These are phyloP conservation scores for Drosophila merina DNA, from an alignment of 2,888 invertebrate genomes.

Conservation along the genomic window DNA sequence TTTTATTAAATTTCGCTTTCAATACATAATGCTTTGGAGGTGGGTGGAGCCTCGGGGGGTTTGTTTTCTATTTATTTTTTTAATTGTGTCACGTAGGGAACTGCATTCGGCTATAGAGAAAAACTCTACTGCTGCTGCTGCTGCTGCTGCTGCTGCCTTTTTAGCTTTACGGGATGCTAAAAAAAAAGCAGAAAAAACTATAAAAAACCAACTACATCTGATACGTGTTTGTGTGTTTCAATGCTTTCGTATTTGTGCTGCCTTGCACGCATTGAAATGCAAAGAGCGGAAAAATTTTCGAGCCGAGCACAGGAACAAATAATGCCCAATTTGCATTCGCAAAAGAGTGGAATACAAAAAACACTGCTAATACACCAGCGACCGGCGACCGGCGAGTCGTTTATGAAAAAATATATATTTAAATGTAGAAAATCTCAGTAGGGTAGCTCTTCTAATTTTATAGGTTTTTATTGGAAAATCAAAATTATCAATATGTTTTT, in stretches of 20 bases:
- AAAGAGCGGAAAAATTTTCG: conserved; percentile 76
- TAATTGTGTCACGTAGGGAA: conserved; percentile 79
- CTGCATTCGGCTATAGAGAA: conserved; percentile 68
- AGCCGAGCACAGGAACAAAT: conserved; percentile 73
- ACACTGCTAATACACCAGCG: conserved; percentile 37
- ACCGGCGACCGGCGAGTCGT: conserved; percentile 34
- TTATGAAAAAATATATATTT: conserved; percentile 53
- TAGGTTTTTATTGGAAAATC: conserved; percentile 7
- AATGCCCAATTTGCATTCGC: conserved; percentile 77
- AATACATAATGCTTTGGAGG: conserved; percentile 55
- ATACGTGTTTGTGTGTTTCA: conserved; percentile 33
- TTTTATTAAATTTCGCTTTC: conserved; percentile 76
- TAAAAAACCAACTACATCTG: conserved; percentile 37
- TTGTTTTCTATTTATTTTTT: conserved; percentile 75
- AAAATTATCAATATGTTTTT: not conserved
- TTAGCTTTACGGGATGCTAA: conserved; percentile 50
- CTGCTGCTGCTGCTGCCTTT: conserved; percentile 41
- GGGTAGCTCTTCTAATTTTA: conserved; percentile 9
- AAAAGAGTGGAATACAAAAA: conserved; percentile 44
- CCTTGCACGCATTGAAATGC: conserved; percentile 71
- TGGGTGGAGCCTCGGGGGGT: conserved; percentile 24
- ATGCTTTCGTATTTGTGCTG: conserved; percentile 16
- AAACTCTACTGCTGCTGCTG: conserved; percentile 11
- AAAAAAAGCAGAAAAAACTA: conserved; percentile 40
- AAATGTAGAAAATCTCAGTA: conserved; percentile 13